These are phyloP conservation scores for Microcebus jonahi DNA, from an alignment of 2,113 vertebrate genomes.

Conservation along the genomic window DNA sequence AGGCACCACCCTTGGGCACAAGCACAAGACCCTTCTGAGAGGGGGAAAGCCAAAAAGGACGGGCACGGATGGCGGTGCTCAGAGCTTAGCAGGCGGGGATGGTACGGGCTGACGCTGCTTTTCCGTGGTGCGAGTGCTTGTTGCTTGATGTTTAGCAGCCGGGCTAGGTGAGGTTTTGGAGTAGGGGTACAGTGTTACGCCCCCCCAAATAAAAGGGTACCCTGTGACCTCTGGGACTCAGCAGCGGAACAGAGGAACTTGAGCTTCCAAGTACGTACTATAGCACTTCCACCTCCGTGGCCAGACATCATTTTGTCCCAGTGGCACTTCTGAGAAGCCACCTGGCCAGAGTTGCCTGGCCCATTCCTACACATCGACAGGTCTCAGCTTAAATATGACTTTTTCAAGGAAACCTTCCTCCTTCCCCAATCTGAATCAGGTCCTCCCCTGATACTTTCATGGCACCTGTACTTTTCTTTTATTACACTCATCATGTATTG, in stretches of 20 bases:
- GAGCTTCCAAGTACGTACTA: fast-evolving
- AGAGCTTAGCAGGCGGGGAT: not conserved
- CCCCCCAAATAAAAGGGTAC: not conserved
- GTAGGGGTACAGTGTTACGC: not conserved
- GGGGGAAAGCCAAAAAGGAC: no score
- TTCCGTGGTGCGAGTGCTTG: fast-evolving
- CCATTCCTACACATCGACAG: fast-evolving
- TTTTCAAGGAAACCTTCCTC: not conserved
- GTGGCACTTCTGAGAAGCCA: not conserved
- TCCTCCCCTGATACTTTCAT: not conserved
- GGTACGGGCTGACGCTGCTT: not conserved
- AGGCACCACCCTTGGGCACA: fast-evolving
- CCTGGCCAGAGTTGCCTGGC: not conserved
- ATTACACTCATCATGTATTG: fast-evolving
- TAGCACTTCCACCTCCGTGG: not conserved
- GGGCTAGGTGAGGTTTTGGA: not conserved
- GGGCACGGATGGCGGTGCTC: fast-evolving
- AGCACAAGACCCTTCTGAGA: not conserved
- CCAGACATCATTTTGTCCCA: fast-evolving
- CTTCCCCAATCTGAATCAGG: no score
- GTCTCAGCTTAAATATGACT: no score
- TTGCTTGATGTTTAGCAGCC: not conserved
- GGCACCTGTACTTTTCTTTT: not conserved
- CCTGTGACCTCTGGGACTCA: not conserved
- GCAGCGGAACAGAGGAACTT: not conserved